Percentiles rank a stretch among this genome's conserved stretches.
Evolutionary conservation across 2,888 invertebrate species (phyloP).

Genomic region (Caenorhabditis becei): DNA sequence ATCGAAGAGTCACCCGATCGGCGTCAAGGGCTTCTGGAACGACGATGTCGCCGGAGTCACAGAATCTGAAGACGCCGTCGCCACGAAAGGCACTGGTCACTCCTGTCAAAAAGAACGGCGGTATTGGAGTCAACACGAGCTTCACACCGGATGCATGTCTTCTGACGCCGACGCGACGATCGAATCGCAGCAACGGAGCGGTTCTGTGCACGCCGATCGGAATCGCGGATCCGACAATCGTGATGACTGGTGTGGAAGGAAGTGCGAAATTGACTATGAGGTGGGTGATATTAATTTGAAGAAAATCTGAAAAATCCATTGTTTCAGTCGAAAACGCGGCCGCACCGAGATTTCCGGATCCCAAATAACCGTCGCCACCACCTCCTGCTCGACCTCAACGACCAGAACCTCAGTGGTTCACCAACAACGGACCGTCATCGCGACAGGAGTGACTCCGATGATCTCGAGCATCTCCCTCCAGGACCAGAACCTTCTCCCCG

Average conservation of each 20-base stretch:
- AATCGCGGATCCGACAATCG: not conserved
- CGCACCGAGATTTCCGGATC: not conserved
- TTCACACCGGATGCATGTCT: conserved; percentile 17
- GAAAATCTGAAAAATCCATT: conserved; percentile 1
- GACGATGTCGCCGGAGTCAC: not conserved
- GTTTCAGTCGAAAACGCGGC: conserved; percentile 7
- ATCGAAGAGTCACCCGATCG: conserved; percentile 13
- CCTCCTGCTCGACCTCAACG: not conserved
- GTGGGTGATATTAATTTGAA: not conserved
- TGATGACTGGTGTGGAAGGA: not conserved
- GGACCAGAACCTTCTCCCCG: conserved; percentile 15
- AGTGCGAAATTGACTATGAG: conserved; percentile 12
- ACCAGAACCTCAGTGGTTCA: no score
- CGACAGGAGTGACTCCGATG: conserved; percentile 48
- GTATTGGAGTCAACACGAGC: conserved; percentile 6
- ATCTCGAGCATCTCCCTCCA: conserved; percentile 14
- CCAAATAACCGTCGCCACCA: not conserved
- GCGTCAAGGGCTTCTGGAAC: conserved; percentile 7
- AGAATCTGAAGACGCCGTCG: conserved; percentile 6
- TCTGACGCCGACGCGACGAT: conserved; percentile 10
- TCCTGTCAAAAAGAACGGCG: not conserved
- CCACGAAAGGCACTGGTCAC: conserved; percentile 14
- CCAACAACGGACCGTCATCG: no score
- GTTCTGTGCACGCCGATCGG: not conserved
- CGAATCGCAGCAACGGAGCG: not conserved